These are phyloP conservation scores for Prochilodus magdalenae DNA, from an alignment of 2,113 vertebrate genomes.

Conservation along the genomic window DNA sequence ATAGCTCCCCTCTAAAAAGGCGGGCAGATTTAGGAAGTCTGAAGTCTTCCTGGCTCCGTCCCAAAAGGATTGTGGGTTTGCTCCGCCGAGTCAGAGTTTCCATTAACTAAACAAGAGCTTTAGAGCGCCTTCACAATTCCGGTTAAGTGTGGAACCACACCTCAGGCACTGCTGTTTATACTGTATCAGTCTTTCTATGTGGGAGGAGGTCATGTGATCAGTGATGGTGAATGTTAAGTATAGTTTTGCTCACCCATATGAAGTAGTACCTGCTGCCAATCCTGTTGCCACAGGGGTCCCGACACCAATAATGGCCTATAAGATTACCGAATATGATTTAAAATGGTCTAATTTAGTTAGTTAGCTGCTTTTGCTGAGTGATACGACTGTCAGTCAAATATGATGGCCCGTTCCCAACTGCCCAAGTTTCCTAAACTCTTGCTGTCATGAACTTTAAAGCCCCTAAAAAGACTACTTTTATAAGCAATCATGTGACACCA, in stretches of 20 bases:
- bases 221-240: background rate
- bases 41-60: background rate
- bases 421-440: no score
- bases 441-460: no score
- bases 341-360: no score
- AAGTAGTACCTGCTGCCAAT: no score
- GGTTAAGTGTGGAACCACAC: background rate
- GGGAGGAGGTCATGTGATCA: background rate
- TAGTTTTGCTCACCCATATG: background rate
- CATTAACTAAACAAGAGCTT: background rate
- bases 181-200: background rate
- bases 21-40: constrained; percentile 10
- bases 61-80: constrained; percentile 2
- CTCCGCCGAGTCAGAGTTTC: background rate
- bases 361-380: no score
- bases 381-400: no score
- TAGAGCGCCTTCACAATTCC: background rate
- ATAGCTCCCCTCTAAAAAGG: constrained; percentile 25
- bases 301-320: no score
- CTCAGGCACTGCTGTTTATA: background rate
- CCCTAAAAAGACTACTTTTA: no score
- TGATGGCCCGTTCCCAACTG: no score
- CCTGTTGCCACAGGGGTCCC: no score
- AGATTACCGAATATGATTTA: no score
- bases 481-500: no score